Conservation (phyloP, 2,888 invertebrate species). For the Mythimna ferrago region DNA sequence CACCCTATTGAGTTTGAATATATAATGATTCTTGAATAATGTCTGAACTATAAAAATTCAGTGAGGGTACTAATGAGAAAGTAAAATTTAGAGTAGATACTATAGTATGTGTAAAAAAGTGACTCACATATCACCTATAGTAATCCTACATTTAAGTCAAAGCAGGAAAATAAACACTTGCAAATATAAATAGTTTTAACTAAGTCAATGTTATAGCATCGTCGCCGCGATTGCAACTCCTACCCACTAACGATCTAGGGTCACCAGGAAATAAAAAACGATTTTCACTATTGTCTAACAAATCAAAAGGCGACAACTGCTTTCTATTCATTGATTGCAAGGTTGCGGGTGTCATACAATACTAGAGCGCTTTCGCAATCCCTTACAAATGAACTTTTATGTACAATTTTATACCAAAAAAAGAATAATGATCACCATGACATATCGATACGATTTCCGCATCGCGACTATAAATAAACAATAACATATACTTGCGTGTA, state of each 20-base stretch:
- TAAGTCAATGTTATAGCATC: slow-evolving; percentile 38
- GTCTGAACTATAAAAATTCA: neutral
- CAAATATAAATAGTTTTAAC: slow-evolving; percentile 31
- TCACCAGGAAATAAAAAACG: slow-evolving; percentile 77
- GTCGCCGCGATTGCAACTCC: slow-evolving; percentile 37
- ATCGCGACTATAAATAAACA: slow-evolving; percentile 87
- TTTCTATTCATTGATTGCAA: slow-evolving; percentile 86
- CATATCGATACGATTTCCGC: slow-evolving; percentile 87
- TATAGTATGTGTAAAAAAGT: slow-evolving; percentile 15
- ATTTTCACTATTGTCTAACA: slow-evolving; percentile 83
- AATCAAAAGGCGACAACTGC: slow-evolving; percentile 80
- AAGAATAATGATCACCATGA: slow-evolving; percentile 83
- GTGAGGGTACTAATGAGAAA: slow-evolving; percentile 4
- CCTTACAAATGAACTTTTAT: slow-evolving; percentile 81
- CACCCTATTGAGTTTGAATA: neutral
- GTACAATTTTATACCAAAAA: slow-evolving; percentile 84
- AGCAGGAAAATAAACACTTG: slow-evolving; percentile 53
- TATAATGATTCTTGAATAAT: neutral
- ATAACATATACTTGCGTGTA: slow-evolving; percentile 81
- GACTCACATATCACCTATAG: slow-evolving; percentile 19
- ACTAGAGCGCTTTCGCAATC: slow-evolving; percentile 86
- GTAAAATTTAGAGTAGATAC: neutral
- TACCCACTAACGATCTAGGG: slow-evolving; percentile 52
- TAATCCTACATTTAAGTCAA: slow-evolving; percentile 19
- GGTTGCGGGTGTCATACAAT: slow-evolving; percentile 86